Conservation (phyloP, 2,113 vertebrate genomes). For the Paradisaea rubra region DNA sequence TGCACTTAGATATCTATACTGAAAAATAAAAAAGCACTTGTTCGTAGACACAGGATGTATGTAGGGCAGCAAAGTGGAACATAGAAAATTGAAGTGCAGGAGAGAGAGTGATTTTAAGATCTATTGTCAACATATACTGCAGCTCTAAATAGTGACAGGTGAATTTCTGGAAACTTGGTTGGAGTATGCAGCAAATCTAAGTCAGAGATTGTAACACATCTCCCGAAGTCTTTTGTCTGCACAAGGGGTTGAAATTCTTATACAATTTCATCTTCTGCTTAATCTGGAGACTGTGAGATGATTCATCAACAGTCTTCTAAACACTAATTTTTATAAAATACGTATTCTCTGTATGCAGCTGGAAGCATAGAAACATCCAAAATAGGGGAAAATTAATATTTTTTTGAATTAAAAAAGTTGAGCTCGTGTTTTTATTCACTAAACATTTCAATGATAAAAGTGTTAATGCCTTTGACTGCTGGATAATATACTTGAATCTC, state of each 20-base stretch:
- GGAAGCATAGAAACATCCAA: neutral
- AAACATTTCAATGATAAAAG: neutral
- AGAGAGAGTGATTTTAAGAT: neutral
- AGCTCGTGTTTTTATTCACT: neutral
- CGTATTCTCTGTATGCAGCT: neutral
- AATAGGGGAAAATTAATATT: neutral
- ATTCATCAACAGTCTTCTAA: neutral
- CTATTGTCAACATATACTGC: neutral
- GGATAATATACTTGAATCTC: neutral
- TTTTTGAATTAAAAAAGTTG: neutral
- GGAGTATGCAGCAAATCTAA: neutral
- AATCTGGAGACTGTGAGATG: neutral
- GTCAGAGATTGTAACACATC: neutral
- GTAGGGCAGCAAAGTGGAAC: constrained; percentile 37
- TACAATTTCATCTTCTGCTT: neutral
- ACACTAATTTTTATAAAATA: neutral
- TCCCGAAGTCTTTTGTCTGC: neutral
- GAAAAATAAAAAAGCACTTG: neutral
- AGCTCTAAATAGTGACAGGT: neutral
- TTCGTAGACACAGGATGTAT: neutral
- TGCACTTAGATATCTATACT: neutral
- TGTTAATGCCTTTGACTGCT: neutral
- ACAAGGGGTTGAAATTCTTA: neutral
- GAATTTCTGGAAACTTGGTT: neutral
- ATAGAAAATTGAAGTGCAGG: neutral